phyloP scores from a whole-genome alignment of 1,140 invertebrate genomes.

The Bombus affinis region DNA sequence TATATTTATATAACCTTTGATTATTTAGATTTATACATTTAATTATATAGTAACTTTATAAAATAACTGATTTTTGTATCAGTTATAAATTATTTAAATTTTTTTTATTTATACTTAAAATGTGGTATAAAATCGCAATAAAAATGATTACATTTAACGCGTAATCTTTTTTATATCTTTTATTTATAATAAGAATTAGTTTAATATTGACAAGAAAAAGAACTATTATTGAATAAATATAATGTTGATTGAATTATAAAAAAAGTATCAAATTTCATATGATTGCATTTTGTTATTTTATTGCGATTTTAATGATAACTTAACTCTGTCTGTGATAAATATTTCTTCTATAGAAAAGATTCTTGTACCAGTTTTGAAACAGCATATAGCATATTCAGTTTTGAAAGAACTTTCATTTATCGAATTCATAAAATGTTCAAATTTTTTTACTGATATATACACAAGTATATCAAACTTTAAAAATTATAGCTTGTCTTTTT shows the following conservation, averaged over 20 bases:
- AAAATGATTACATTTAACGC: slow-evolving; percentile 14
- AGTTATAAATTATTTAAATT: slow-evolving; percentile 35
- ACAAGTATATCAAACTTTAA: background rate
- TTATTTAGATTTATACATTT: background rate
- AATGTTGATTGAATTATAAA: background rate
- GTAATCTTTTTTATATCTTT: background rate
- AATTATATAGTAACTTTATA: slow-evolving; percentile 2
- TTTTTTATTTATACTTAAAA: background rate
- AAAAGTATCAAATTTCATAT: slow-evolving; percentile 15
- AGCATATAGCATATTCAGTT: background rate
- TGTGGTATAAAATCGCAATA: slow-evolving; percentile 44
- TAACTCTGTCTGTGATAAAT: slow-evolving; percentile 79
- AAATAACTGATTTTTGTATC: slow-evolving; percentile 30
- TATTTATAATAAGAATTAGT: background rate
- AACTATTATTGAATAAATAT: background rate
- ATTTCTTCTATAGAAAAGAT: slow-evolving; percentile 50
- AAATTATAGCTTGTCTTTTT: background rate
- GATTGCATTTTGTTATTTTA: slow-evolving; percentile 63
- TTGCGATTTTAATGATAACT: slow-evolving; percentile 66
- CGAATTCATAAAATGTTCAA: background rate
- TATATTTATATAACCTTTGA: slow-evolving; percentile 40
- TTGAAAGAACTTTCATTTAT: background rate
- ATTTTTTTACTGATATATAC: background rate
- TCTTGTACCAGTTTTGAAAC: slow-evolving; percentile 13
- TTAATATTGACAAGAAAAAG: background rate